A percentile compares a stretch with the other conserved stretches of the same genome.
Evolutionary conservation across 2,113 vertebrate genomes (phyloP).

Genomic region (Riparia riparia): DNA sequence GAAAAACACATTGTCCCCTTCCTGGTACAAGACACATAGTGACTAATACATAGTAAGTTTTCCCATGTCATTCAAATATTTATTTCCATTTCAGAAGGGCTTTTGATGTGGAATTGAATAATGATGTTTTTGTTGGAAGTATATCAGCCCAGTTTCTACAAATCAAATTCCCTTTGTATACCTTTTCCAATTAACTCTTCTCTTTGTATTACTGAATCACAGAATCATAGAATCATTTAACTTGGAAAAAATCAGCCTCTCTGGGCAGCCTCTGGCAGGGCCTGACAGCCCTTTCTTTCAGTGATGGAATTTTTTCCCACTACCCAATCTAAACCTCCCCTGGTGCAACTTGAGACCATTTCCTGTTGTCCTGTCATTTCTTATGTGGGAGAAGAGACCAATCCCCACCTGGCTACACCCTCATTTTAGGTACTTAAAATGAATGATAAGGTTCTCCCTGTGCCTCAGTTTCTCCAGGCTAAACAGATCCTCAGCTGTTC

Average conservation of each 20-base stretch:
- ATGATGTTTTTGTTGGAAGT: neutral
- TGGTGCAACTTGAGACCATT: neutral
- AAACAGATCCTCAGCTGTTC: neutral
- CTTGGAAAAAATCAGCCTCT: neutral
- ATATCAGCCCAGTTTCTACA: neutral
- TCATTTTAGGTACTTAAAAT: neutral
- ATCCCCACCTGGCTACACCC: neutral
- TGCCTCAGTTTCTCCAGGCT: neutral
- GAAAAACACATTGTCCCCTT: neutral
- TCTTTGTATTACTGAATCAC: constrained; percentile 2
- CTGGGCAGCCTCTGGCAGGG: neutral
- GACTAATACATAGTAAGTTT: neutral
- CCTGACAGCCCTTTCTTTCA: neutral
- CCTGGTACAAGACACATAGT: neutral
- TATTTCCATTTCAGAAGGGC: neutral
- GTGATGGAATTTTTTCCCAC: rapidly evolving
- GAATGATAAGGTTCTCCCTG: neutral
- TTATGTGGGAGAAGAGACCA: neutral
- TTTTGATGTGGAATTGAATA: neutral
- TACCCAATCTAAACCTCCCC: neutral
- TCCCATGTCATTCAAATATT: neutral
- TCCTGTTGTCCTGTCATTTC: neutral
- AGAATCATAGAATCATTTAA: neutral
- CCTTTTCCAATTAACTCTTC: constrained; percentile 22
- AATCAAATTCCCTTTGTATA: neutral